Conservation (phyloP, 1,140 invertebrate species). For the Trigoniulus corallinus region DNA sequence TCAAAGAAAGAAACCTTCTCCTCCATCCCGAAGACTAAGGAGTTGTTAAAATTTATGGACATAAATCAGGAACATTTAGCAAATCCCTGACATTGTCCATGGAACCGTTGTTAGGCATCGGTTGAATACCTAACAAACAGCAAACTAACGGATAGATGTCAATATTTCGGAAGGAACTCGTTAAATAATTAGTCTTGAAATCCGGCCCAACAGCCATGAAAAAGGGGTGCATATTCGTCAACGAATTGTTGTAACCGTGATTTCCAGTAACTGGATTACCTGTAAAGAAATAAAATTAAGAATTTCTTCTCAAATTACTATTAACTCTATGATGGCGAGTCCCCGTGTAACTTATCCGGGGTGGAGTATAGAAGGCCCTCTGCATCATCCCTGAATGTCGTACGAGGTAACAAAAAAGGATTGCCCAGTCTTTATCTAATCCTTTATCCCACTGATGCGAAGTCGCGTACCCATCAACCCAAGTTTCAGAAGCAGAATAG, state of each 20-base stretch:
- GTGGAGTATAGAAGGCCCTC: too few relatives aligned
- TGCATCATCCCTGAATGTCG: too few relatives aligned
- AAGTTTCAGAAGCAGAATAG: too few relatives aligned
- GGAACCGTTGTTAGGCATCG: slow-evolving; percentile 22
- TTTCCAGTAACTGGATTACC: slow-evolving; percentile 15
- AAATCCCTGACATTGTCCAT: neutral
- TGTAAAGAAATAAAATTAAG: neutral
- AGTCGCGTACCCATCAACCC: too few relatives aligned
- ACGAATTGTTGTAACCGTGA: slow-evolving; percentile 27
- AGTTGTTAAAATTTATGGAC: too few relatives aligned
- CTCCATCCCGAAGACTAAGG: too few relatives aligned
- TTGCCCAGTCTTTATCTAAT: too few relatives aligned
- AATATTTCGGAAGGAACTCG: slow-evolving; percentile 21
- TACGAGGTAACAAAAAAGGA: too few relatives aligned
- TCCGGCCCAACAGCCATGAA: slow-evolving; percentile 30
- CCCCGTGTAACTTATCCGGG: too few relatives aligned
- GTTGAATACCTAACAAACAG: slow-evolving; percentile 20
- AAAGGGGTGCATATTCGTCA: slow-evolving; percentile 25
- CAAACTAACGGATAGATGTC: slow-evolving; percentile 29
- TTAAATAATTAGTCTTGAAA: slow-evolving; percentile 20
- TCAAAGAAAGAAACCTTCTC: too few relatives aligned
- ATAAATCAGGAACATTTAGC: too few relatives aligned
- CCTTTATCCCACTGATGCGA: too few relatives aligned
- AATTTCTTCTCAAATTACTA: neutral
- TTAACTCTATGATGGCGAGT: neutral